Percentiles rank a stretch among this genome's conserved stretches.
Conservation (phyloP, 2,888 invertebrate species). For the Gisinianus flammeolus region DNA sequence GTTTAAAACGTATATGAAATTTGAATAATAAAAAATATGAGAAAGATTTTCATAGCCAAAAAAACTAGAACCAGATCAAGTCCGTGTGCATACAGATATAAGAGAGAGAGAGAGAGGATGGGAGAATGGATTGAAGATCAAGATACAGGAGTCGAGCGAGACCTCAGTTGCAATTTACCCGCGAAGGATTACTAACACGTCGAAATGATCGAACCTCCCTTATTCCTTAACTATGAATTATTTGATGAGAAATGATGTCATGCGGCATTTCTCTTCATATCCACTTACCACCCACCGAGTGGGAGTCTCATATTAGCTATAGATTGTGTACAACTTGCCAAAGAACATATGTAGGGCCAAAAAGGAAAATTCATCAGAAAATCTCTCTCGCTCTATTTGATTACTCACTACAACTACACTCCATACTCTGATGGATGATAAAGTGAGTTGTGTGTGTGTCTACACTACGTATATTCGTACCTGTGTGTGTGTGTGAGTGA, state of each 20-base stretch:
- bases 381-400: not conserved
- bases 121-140: conserved; percentile 28
- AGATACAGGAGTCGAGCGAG: conserved; percentile 23
- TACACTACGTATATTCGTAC: too few relatives aligned
- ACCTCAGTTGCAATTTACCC: not conserved
- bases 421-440: not conserved
- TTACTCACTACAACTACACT: not conserved
- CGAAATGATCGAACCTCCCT: conserved; percentile 21
- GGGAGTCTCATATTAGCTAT: not conserved
- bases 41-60: too few relatives aligned
- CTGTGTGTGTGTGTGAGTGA: not conserved
- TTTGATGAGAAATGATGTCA: conserved; percentile 37
- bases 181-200: conserved; percentile 13
- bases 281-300: conserved; percentile 35
- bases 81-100: not conserved
- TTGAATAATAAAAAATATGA: too few relatives aligned
- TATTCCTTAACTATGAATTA: conserved; percentile 38
- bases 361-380: not conserved
- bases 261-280: conserved; percentile 27
- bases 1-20: too few relatives aligned
- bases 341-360: not conserved
- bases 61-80: not conserved
- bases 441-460: too few relatives aligned
- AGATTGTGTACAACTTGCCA: not conserved
- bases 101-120: not conserved